Percentiles rank a stretch among this genome's conserved stretches.
Evolutionary conservation across 2,797 vertebrate species (phyloP).

Genomic region (Paramormyrops hopkinsi): DNA sequence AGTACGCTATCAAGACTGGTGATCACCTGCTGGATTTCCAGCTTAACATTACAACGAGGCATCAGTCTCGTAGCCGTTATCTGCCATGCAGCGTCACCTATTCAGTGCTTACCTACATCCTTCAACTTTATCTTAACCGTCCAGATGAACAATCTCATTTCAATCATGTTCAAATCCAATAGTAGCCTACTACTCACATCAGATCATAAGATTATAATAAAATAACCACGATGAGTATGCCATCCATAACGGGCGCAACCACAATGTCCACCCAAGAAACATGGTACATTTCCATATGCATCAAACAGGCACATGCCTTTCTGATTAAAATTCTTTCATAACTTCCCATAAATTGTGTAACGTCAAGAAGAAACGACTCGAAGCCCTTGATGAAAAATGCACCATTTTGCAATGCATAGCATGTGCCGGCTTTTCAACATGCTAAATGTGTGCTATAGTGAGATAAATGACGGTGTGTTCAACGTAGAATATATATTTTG

Average conservation of each 20-base stretch:
- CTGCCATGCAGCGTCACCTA: background rate
- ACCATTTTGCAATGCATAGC: background rate
- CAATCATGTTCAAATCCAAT: background rate
- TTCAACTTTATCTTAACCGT: background rate
- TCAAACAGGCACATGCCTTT: background rate
- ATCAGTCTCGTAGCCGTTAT: background rate
- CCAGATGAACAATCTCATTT: background rate
- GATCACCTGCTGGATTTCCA: slow-evolving; percentile 8
- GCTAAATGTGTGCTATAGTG: background rate
- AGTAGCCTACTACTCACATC: background rate
- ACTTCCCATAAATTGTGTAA: background rate
- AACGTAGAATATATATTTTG: background rate
- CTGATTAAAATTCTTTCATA: background rate
- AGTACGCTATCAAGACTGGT: background rate
- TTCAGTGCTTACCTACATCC: background rate
- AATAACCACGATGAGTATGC: background rate
- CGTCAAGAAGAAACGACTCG: background rate
- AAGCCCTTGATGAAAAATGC: background rate
- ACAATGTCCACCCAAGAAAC: background rate
- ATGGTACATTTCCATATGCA: background rate
- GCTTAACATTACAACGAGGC: background rate
- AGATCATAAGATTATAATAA: background rate
- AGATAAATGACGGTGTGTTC: background rate
- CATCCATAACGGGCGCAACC: background rate
- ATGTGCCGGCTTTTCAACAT: background rate